Conservation (phyloP, 2,888 invertebrate genomes). For the Polietes domitor region DNA sequence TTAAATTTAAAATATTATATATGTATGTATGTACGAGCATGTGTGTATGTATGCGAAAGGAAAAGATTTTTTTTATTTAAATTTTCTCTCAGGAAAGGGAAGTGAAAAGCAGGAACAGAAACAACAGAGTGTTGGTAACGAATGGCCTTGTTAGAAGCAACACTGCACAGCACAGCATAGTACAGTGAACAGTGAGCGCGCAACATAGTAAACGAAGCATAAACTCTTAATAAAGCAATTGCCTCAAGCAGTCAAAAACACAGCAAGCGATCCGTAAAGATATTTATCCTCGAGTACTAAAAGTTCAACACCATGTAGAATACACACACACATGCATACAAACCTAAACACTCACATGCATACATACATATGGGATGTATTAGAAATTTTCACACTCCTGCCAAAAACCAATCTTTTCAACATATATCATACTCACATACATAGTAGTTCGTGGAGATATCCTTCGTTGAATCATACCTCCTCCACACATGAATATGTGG, state of each 20-base stretch:
- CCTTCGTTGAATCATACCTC: too few relatives aligned
- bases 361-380: too few relatives aligned
- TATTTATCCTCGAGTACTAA: conserved; percentile 59
- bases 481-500: too few relatives aligned
- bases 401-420: neutral
- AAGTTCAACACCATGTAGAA: conserved; percentile 59
- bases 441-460: neutral
- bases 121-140: neutral
- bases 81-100: neutral
- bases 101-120: neutral
- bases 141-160: conserved; percentile 53
- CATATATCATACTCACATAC: neutral
- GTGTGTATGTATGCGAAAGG: conserved; percentile 30
- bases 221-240: conserved; percentile 80
- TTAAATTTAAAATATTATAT: neutral
- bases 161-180: too few relatives aligned
- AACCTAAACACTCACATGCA: neutral
- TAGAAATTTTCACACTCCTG: neutral
- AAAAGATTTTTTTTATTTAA: conserved; percentile 14
- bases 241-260: conserved; percentile 78
- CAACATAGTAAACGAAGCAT: conserved; percentile 71
- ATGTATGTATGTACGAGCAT: neutral
- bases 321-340: neutral
- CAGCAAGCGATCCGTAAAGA: conserved; percentile 72
- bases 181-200: conserved; percentile 11